Base-by-base conservation (phyloP, 2,113 vertebrate species). In the Gyps fulvus region DNA sequence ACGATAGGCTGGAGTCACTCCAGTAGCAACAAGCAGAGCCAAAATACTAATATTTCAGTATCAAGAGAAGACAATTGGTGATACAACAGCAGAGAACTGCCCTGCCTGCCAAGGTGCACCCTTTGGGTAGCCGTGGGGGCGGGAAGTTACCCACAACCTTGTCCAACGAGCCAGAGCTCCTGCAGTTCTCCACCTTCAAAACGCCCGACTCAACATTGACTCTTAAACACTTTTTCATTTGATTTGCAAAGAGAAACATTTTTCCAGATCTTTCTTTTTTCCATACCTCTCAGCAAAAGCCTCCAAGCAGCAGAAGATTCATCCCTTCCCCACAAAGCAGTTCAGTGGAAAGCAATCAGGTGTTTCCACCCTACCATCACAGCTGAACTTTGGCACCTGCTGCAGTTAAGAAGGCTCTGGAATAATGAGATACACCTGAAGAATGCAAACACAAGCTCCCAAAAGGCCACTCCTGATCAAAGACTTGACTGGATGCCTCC, bases 161-260 rank as follows among this genome's bases (percentile, higher is more conserved):
- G 1, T 2, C 45, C n/a, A 2, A 11, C 27, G 8, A 1, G 29
- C 13, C 32, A 0, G 63, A 55, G 63, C 63, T 54, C 71, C 13
- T 7, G 2, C 36, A 1, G 18, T 0, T 9, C 34, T 8, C 22
- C n/a, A 0, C 0, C 6, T 15, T 13, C 47, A 15, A 16, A 72
- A 25, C 0, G 8, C 47, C 22, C 1, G 7, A 5, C 32, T 4
- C 9, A n/a, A 29, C 7, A 1, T 5, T 16, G 45, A 2, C 45
- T 8, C 57, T 16, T 61, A 2, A 13, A 11, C 3, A 0, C 14
- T n/a, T 18, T 16, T 26, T 11, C 8, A 18, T 11, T 22, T 7
- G 7, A 16, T 8, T 2, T 1, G 6, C 34, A 19, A 34, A 63
- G 8, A 16, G n/a, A 38, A 65, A 29, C 2, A 0, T 8, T 29